Conservation (phyloP, 1,140 invertebrate species). For the Trypoxylus dichotomus region DNA sequence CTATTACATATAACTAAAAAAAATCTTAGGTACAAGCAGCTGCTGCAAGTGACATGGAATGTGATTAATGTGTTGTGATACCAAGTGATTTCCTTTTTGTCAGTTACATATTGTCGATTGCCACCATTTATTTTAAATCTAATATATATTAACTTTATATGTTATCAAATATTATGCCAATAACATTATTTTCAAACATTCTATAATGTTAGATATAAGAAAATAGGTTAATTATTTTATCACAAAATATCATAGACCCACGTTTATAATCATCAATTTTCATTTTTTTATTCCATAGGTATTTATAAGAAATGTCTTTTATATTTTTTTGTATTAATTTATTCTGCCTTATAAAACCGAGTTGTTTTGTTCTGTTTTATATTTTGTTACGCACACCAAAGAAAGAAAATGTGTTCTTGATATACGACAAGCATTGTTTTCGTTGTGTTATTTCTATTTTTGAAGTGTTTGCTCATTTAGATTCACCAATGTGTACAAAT, state of each 20-base stretch:
- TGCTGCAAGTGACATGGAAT: no score
- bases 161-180: not conserved
- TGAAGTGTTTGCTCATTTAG: not conserved
- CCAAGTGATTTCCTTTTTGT: no score
- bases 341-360: not conserved
- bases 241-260: conserved; percentile 3
- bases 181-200: not conserved
- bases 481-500: not conserved
- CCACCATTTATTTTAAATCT: no score
- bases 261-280: not conserved
- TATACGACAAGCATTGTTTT: not conserved
- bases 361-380: not conserved
- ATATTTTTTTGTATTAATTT: conserved; percentile 19
- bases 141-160: no score
- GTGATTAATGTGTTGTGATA: no score
- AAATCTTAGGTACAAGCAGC: no score
- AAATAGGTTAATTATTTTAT: not conserved
- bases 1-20: no score
- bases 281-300: not conserved
- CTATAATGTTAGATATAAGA: not conserved
- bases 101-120: no score
- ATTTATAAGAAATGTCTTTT: not conserved
- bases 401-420: conserved; percentile 4
- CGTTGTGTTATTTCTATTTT: not conserved
- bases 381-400: conserved; percentile 9